Evolutionary conservation across 2,113 vertebrate genomes (phyloP).

Genomic region (Lophochroa leadbeateri): DNA sequence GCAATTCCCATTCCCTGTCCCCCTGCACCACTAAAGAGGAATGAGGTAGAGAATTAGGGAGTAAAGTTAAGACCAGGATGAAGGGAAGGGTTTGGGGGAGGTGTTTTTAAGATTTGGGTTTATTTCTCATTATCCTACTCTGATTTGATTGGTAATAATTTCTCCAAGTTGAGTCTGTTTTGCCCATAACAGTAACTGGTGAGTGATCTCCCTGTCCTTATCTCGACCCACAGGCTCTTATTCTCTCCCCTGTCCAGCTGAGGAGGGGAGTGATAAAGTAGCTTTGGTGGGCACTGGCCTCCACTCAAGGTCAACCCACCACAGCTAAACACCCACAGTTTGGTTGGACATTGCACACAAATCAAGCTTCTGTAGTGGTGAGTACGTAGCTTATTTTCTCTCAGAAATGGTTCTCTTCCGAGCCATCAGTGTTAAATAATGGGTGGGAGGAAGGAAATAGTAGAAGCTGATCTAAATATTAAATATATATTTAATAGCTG

Average conservation of each 20-base stretch:
- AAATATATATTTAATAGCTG: constrained; percentile 57
- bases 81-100: background rate
- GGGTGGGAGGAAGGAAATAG: background rate
- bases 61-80: background rate
- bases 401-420: background rate
- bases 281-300: background rate
- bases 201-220: background rate
- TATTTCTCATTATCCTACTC: background rate
- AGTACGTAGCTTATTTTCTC: background rate
- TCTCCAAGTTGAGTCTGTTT: background rate
- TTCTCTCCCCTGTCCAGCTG: background rate
- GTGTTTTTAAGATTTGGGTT: background rate
- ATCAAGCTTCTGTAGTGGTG: background rate
- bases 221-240: background rate
- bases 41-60: background rate
- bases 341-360: background rate
- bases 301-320: background rate
- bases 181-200: background rate
- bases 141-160: background rate
- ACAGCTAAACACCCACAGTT: background rate
- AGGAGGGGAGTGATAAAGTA: background rate
- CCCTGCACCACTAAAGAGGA: background rate
- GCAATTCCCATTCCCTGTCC: background rate
- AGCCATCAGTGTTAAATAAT: background rate
- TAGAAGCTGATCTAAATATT: constrained; percentile 30